phyloP scores from a whole-genome alignment of 2,113 vertebrate species.

The Reinhardtius hippoglossoides region DNA sequence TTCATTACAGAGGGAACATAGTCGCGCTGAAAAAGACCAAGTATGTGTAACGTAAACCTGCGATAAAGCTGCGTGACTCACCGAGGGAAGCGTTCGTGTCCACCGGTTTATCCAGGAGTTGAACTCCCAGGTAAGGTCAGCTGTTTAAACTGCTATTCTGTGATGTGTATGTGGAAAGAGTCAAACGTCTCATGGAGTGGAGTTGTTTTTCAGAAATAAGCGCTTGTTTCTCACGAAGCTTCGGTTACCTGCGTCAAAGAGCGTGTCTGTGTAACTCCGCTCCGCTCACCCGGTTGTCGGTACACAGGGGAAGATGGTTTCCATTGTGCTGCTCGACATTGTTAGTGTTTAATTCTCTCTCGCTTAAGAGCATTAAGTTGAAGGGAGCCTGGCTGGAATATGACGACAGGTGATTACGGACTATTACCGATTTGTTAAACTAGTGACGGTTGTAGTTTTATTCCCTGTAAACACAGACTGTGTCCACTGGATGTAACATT shows the following conservation, averaged over 20 bases:
- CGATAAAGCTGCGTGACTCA: constrained; percentile 38
- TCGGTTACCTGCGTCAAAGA: not conserved
- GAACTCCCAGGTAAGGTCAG: constrained; percentile 63
- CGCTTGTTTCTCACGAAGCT: not conserved
- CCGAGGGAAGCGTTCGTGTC: constrained; percentile 44
- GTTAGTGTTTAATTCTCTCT: constrained; percentile 51
- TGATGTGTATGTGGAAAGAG: not conserved
- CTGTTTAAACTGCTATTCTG: not conserved
- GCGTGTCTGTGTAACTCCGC: no score
- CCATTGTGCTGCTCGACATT: constrained; percentile 62
- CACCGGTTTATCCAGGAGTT: constrained; percentile 56
- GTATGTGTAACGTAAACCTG: not conserved
- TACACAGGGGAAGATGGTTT: constrained; percentile 35
- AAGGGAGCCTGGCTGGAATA: constrained; percentile 25
- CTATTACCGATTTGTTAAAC: not conserved
- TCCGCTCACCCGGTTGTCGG: not conserved
- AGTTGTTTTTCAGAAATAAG: not conserved
- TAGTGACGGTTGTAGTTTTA: not conserved
- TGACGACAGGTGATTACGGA: constrained; percentile 64
- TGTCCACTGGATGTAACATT: not conserved
- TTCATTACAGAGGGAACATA: not conserved
- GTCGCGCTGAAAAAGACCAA: not conserved
- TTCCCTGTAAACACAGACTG: not conserved
- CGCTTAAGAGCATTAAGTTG: constrained; percentile 54
- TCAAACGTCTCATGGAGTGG: fast-evolving